phyloP scores from a whole-genome alignment of 2,113 vertebrate species.

The Hystrix cristata region DNA sequence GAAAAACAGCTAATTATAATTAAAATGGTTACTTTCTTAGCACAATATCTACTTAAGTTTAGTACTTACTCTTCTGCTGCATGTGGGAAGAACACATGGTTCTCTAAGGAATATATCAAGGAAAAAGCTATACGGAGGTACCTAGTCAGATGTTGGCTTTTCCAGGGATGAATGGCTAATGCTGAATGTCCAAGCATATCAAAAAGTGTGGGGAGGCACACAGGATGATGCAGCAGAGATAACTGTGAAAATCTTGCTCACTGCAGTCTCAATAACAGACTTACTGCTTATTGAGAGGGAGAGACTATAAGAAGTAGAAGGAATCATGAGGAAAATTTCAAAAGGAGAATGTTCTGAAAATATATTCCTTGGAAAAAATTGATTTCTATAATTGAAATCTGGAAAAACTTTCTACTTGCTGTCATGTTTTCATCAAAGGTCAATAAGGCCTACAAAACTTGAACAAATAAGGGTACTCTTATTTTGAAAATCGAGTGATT shows the following conservation, averaged over 20 bases:
- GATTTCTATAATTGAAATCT: not conserved
- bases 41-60: constrained; percentile 10
- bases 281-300: not conserved
- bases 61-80: not conserved
- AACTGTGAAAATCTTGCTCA: not conserved
- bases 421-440: not conserved
- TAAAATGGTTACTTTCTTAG: not conserved
- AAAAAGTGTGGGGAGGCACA: not conserved
- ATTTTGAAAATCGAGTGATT: not conserved
- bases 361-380: not conserved
- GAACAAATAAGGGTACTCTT: not conserved
- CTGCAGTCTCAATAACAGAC: not conserved
- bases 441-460: not conserved
- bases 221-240: not conserved
- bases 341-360: not conserved
- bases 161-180: not conserved
- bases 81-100: not conserved
- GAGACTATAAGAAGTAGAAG: not conserved
- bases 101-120: not conserved
- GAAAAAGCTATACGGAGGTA: not conserved
- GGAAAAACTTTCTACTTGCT: not conserved
- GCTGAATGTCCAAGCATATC: not conserved
- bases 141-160: not conserved
- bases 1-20: constrained; percentile 37
- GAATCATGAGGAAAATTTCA: not conserved